These are phyloP conservation scores for Rhinoraja longicauda DNA, from an alignment of 2,797 vertebrate species.

Conservation along the genomic window DNA sequence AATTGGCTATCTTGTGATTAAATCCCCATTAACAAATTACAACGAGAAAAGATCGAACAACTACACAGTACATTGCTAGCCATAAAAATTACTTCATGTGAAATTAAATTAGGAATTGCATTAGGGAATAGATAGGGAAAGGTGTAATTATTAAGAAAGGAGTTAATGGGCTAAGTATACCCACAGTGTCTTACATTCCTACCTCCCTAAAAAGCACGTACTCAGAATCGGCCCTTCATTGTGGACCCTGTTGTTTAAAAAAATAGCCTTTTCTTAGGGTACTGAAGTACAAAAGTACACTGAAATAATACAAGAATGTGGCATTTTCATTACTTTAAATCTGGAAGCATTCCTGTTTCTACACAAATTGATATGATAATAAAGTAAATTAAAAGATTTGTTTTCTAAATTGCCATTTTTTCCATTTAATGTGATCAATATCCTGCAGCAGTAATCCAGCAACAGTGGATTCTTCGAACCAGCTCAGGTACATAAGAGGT, in stretches of 20 bases:
- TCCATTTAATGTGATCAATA: not conserved
- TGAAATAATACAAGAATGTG: not conserved
- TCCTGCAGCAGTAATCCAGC: not conserved
- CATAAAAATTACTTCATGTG: not conserved
- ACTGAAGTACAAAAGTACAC: not conserved
- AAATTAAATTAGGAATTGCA: too few relatives aligned
- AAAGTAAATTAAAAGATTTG: not conserved
- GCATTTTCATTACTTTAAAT: not conserved
- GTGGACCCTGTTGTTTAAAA: not conserved
- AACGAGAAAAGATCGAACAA: not conserved
- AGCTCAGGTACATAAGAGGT: constrained; percentile 18
- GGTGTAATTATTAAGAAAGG: not conserved
- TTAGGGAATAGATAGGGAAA: not conserved
- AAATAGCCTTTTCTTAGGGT: not conserved
- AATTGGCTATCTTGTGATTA: not conserved
- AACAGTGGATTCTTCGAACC: not conserved
- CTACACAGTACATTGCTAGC: not conserved
- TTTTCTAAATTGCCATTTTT: not conserved
- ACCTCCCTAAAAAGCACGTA: not conserved
- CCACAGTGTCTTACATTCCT: too few relatives aligned
- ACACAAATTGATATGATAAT: not conserved
- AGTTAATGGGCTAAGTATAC: not conserved
- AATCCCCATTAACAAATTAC: not conserved
- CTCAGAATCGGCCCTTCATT: not conserved
- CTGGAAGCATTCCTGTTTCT: not conserved